phyloP scores from a whole-genome alignment of 30 jellyfish, hydroid and myxozoan genomes.

The Aurelia sp. region DNA sequence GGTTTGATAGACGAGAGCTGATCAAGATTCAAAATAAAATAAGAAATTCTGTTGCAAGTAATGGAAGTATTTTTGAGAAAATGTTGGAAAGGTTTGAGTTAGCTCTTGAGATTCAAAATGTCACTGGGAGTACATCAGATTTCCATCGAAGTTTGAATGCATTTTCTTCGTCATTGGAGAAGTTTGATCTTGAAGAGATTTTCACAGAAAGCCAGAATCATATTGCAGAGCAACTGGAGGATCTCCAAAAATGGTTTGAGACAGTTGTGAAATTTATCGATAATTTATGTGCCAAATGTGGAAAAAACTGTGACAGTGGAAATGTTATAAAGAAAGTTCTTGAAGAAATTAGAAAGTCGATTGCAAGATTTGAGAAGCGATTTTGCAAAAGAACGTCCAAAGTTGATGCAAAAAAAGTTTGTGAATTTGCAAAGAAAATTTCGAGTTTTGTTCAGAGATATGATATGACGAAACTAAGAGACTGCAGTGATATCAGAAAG shows the following conservation, averaged over 20 bases:
- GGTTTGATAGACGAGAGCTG: constrained; percentile 45
- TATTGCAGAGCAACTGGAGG: constrained; percentile 53
- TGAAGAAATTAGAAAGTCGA: constrained; percentile 13
- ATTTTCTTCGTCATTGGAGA: constrained; percentile 62
- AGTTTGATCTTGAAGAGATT: constrained; percentile 56
- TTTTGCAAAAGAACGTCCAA: constrained; percentile 36
- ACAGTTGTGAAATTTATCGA: constrained; percentile 63
- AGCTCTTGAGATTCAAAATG: constrained; percentile 58
- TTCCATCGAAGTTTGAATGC: constrained; percentile 49
- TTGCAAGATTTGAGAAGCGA: constrained; percentile 30
- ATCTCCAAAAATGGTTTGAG: constrained; percentile 89
- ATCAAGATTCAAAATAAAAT: constrained; percentile 68
- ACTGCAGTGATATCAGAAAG: constrained; percentile 47
- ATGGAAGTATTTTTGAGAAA: constrained; percentile 78
- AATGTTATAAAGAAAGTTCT: constrained; percentile 32
- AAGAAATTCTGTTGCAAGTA: constrained; percentile 35
- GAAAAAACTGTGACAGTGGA: constrained; percentile 54
- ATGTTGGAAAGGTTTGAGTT: constrained; percentile 80
- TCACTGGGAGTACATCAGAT: constrained; percentile 82
- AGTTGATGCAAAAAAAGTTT: constrained; percentile 20
- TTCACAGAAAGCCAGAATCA: constrained; percentile 72
- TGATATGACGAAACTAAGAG: constrained; percentile 17
- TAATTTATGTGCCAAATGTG: constrained; percentile 71
- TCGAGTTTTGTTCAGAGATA: constrained; percentile 17
- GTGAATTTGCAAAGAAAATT: constrained; percentile 40